Percentiles rank a stretch among this genome's conserved stretches.
Evolutionary conservation across 2,113 vertebrate genomes (phyloP).

Genomic region (Marmota flaviventris): DNA sequence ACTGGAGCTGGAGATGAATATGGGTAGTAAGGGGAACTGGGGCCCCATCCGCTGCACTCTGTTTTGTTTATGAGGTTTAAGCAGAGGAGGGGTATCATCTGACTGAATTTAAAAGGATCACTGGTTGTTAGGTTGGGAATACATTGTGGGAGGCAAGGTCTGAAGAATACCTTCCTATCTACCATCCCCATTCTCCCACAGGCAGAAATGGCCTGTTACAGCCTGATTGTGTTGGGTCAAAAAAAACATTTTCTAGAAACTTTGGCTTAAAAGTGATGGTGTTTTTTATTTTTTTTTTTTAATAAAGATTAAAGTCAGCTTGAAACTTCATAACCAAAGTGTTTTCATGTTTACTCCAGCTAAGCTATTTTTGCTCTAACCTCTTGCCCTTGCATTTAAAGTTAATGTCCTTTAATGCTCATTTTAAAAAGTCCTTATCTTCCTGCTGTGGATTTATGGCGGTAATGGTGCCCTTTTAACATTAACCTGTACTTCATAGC

Average conservation of each 20-base stretch:
- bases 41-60: not conserved
- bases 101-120: not conserved
- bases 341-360: slow-evolving; percentile 59
- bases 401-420: slow-evolving; percentile 61
- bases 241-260: not conserved
- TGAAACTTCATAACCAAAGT: slow-evolving; percentile 13
- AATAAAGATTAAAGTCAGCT: slow-evolving; percentile 20
- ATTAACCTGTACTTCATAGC: slow-evolving; percentile 20
- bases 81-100: not conserved
- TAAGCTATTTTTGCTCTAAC: slow-evolving; percentile 58
- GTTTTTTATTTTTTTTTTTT: slow-evolving; percentile 9
- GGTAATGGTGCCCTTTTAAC: slow-evolving; percentile 53
- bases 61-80: not conserved
- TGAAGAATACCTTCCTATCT: not conserved
- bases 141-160: not conserved
- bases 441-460: slow-evolving; percentile 50
- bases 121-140: not conserved
- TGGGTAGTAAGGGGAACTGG: not conserved
- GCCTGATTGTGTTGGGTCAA: not conserved
- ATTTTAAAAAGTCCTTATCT: slow-evolving; percentile 60
- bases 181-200: not conserved
- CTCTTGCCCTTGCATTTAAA: slow-evolving; percentile 60
- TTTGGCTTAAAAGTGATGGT: slow-evolving; percentile 4
- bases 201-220: not conserved
- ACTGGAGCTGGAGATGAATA: not conserved